Evolutionary conservation across 2,113 vertebrate species (phyloP).

Genomic region (Egretta garzetta): DNA sequence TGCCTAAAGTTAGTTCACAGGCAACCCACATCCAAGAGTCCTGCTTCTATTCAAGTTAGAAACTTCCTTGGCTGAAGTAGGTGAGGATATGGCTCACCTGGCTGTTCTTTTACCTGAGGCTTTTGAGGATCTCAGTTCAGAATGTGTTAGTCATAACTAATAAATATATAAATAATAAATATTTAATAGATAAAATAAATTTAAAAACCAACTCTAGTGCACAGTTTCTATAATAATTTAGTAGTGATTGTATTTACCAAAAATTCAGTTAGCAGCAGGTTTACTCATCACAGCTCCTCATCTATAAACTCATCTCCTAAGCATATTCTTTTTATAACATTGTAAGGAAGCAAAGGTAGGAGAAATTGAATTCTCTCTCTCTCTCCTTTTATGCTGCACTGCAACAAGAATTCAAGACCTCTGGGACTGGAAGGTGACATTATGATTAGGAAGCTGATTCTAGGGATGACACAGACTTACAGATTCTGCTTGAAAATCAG

Average conservation of each 20-base stretch:
- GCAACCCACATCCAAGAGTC: not conserved
- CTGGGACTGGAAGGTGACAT: not conserved
- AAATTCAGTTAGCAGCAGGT: not conserved
- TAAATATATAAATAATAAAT: not conserved
- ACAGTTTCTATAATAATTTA: not conserved
- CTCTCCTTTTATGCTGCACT: not conserved
- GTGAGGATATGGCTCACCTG: not conserved
- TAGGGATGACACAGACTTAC: not conserved
- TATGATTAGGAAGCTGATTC: not conserved
- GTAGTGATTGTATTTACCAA: not conserved
- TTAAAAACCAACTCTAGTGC: not conserved
- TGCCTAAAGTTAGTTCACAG: not conserved
- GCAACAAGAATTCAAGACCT: not conserved
- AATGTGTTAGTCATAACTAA: not conserved
- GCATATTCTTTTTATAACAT: not conserved
- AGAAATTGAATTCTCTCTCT: not conserved
- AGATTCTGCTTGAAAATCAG: not conserved
- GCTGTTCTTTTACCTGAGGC: not conserved
- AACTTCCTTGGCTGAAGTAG: not conserved
- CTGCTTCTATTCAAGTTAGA: not conserved
- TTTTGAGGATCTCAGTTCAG: not conserved
- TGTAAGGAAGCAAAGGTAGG: not conserved
- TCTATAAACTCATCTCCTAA: not conserved
- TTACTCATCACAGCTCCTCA: not conserved
- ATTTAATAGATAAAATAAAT: not conserved